Conservation (phyloP, 1,140 invertebrate genomes). For the Drosophila takahashii region DNA sequence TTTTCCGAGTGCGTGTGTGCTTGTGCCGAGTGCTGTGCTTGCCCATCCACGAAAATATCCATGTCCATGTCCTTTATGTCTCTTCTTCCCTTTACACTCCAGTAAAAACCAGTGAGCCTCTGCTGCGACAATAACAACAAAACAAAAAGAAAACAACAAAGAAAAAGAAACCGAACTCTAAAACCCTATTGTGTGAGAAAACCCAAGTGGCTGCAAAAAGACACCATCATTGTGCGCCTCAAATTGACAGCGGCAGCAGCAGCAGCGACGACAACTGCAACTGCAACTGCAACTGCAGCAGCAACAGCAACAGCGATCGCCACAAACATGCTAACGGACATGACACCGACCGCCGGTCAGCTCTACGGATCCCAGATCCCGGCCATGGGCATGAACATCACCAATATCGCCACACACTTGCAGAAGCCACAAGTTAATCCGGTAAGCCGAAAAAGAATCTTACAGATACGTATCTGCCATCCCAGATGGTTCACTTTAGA, state of each 20-base stretch:
- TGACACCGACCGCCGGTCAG: constrained; percentile 86
- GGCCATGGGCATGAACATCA: constrained; percentile 86
- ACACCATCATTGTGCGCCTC: constrained; percentile 66
- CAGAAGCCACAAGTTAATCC: constrained; percentile 84
- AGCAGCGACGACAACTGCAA: constrained; percentile 24
- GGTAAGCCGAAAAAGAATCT: constrained; percentile 59
- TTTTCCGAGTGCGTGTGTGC: constrained; percentile 56
- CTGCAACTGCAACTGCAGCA: constrained; percentile 28
- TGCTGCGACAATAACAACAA: constrained; percentile 32
- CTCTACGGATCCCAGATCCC: constrained; percentile 86
- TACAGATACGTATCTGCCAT: neutral
- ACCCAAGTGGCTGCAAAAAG: constrained; percentile 25
- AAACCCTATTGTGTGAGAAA: neutral
- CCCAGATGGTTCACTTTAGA: constrained; percentile 1
- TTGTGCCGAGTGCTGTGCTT: constrained; percentile 40
- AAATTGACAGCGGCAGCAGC: constrained; percentile 60
- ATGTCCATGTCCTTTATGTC: constrained; percentile 35
- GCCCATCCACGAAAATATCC: constrained; percentile 1
- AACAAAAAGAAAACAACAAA: constrained; percentile 8
- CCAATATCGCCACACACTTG: constrained; percentile 84
- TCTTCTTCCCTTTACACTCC: constrained; percentile 15
- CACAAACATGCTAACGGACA: constrained; percentile 86
- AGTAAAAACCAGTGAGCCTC: constrained; percentile 34
- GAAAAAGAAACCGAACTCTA: constrained; percentile 3
- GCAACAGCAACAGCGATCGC: constrained; percentile 23